Evolutionary conservation across 2,113 vertebrate species (phyloP), one percentile per base, ranked within the genome.

Genomic region (Stegastes partitus): DNA sequence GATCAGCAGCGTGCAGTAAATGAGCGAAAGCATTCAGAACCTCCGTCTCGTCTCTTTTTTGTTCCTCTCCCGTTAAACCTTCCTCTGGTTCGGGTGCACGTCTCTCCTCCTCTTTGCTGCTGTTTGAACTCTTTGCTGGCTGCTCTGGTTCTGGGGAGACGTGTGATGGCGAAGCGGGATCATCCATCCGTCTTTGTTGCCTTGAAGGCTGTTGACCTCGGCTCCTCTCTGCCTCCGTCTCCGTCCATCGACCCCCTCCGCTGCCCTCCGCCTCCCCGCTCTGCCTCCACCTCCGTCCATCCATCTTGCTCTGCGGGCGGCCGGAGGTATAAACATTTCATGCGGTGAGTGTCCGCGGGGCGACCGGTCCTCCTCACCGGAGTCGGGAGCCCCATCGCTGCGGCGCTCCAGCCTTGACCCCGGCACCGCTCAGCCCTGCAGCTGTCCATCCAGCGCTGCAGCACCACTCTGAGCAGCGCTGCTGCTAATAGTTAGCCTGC

Each of bases 181-280:
- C 44, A 37, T 67, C 58, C 54, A 14, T 34, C 16, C 18, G 2
- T 77, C 70, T 81, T 44, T 42, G 49, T 59, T 84, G 68, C 71
- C 68, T 76, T 21, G 19, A 75, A 82, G 81, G 54, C 68, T 51
- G 1, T 53, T 84, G 78, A 89, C 78, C 75, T 81, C 19, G 0
- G 44, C 57, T 55, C 49, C 51, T 77, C 28, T 57, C 61, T 58
- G 42, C 55, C 31, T 83, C 44, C 26, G 45, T 76, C 67, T 64
- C 44, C 51, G 16, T 79, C 71, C 34, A 37, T 62, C 77, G 11
- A 5, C 42, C 54, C 51, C 58, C 44, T 22, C 19, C 39, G 1
- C 34, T 4, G 1, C 28, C n/a, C 0, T 47, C 49, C 22, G 3
- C 15, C 55, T 68, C 12, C 73, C 37, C 28, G 26, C 16, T 25